Conservation (phyloP, 2,797 vertebrate species). For the Knipowitschia caucasica region DNA sequence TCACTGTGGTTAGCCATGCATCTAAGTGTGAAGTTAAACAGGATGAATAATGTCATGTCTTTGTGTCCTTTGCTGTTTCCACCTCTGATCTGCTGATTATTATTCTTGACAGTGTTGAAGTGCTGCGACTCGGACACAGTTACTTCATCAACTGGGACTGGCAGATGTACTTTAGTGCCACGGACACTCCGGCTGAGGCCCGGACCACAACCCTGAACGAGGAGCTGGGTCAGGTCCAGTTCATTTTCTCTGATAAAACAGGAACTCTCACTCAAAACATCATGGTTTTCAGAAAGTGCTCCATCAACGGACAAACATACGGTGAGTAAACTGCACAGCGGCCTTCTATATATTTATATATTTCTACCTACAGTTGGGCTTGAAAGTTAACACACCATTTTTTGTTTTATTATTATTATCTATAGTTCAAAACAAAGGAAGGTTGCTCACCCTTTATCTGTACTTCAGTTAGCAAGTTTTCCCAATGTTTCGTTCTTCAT, state of each 20-base stretch:
- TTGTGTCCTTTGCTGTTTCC: too few relatives aligned
- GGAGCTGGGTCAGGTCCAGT: constrained; percentile 91
- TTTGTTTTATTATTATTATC: too few relatives aligned
- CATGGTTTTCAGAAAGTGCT: constrained; percentile 94
- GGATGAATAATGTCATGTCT: too few relatives aligned
- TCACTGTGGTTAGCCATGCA: too few relatives aligned
- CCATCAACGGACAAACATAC: constrained; percentile 80
- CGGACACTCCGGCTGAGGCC: constrained; percentile 79
- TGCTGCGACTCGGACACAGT: constrained; percentile 89
- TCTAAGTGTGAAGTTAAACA: too few relatives aligned
- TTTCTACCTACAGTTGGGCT: too few relatives aligned
- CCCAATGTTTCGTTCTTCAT: too few relatives aligned
- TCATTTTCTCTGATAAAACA: constrained; percentile 91
- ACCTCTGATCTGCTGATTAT: too few relatives aligned
- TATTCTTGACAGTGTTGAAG: constrained; percentile 83
- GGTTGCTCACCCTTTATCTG: too few relatives aligned
- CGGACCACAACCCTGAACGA: constrained; percentile 92
- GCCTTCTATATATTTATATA: not conserved
- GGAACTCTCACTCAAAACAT: constrained; percentile 95
- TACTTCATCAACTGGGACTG: constrained; percentile 95
- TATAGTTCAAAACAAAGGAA: too few relatives aligned
- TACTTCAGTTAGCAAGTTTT: too few relatives aligned
- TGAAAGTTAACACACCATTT: too few relatives aligned
- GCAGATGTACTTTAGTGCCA: constrained; percentile 81
- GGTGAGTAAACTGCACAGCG: constrained; percentile 60